These are phyloP conservation scores for Plectrocnemia conspersa DNA, from an alignment of 1,140 invertebrate species.

Conservation along the genomic window DNA sequence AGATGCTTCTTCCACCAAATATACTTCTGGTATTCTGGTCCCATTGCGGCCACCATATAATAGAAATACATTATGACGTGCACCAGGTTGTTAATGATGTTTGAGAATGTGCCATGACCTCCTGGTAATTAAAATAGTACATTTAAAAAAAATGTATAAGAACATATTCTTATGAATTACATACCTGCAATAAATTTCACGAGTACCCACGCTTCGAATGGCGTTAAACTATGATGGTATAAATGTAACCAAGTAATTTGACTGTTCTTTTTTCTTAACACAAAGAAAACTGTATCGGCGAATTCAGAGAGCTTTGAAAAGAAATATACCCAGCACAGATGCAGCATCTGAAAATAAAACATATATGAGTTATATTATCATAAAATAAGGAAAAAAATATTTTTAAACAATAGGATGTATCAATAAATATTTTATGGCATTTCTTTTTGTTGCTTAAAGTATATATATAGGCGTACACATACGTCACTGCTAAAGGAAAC, in stretches of 20 bases:
- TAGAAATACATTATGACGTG: slow-evolving; percentile 94
- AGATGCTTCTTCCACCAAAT: slow-evolving; percentile 96
- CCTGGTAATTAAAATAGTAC: slow-evolving; percentile 49
- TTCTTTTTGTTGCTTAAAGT: background rate
- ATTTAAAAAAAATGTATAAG: slow-evolving; percentile 1
- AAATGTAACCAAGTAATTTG: slow-evolving; percentile 90
- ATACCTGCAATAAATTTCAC: slow-evolving; percentile 90
- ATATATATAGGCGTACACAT: no score
- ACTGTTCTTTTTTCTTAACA: slow-evolving; percentile 86
- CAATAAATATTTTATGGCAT: background rate
- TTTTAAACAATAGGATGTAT: background rate
- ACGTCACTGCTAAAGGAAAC: no score
- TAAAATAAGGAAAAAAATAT: slow-evolving; percentile 2
- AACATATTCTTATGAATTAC: slow-evolving; percentile 28
- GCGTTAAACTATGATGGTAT: slow-evolving; percentile 93
- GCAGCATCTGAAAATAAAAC: slow-evolving; percentile 73
- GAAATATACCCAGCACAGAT: slow-evolving; percentile 94
- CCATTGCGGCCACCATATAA: slow-evolving; percentile 87
- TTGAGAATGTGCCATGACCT: slow-evolving; percentile 88
- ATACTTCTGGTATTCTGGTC: slow-evolving; percentile 85
- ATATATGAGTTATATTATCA: background rate
- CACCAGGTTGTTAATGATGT: slow-evolving; percentile 88
- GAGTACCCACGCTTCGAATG: slow-evolving; percentile 91
- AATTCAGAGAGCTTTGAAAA: slow-evolving; percentile 96
- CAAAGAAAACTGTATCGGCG: slow-evolving; percentile 90